Evolutionary conservation across 2,113 vertebrate genomes (phyloP).

Genomic region (Macrotis lagotis): DNA sequence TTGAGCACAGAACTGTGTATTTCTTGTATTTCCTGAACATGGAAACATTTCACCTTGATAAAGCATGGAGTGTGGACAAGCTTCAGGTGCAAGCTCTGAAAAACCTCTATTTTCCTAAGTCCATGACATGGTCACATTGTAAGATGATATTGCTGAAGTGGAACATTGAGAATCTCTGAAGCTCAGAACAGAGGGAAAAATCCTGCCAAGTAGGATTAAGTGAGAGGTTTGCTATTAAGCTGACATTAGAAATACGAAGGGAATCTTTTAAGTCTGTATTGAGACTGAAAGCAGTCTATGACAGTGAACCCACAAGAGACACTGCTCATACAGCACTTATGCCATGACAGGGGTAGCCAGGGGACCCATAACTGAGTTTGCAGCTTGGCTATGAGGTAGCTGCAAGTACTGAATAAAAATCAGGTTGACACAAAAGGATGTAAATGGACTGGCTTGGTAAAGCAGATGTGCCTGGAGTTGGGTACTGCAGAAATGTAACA

Average conservation of each 20-base stretch:
- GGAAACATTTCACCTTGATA: neutral
- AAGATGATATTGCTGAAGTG: neutral
- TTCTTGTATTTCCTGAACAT: neutral
- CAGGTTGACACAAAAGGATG: conserved; percentile 64
- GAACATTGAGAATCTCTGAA: neutral
- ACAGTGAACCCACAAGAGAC: conserved; percentile 69
- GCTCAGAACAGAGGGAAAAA: conserved; percentile 32
- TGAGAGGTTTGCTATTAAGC: neutral
- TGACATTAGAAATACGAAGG: conserved; percentile 62
- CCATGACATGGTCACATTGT: neutral
- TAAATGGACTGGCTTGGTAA: neutral
- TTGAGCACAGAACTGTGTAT: neutral
- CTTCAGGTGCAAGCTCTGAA: neutral
- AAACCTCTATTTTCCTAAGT: neutral
- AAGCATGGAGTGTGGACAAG: neutral
- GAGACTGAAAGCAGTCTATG: conserved; percentile 68
- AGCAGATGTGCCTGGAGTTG: conserved; percentile 55
- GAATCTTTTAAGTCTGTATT: conserved; percentile 57
- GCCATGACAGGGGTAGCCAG: conserved; percentile 31
- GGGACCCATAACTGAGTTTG: conserved; percentile 29
- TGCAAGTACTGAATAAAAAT: conserved; percentile 72
- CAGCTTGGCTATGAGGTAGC: conserved; percentile 65
- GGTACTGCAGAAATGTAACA: conserved; percentile 20
- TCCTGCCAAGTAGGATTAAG: neutral
- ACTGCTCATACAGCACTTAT: conserved; percentile 71